phyloP scores from a whole-genome alignment of 2,888 invertebrate species.

The Agrilus mali region DNA sequence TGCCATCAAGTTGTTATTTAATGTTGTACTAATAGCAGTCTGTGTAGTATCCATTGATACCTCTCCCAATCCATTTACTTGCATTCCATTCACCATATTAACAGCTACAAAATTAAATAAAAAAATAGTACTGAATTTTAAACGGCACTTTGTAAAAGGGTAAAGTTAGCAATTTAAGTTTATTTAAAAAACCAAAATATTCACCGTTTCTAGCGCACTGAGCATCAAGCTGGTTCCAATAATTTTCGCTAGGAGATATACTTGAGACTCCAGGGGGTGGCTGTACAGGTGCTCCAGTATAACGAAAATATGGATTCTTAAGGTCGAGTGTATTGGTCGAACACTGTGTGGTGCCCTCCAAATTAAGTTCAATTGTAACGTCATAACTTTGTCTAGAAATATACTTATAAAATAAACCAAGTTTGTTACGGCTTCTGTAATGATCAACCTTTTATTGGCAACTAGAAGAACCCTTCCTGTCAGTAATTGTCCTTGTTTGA shows the following conservation, averaged over 20 bases:
- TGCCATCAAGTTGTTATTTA: slow-evolving; percentile 35
- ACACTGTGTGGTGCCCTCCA: slow-evolving; percentile 77
- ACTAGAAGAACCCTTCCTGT: slow-evolving; percentile 77
- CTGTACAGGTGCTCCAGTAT: slow-evolving; percentile 83
- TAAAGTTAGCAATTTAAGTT: too few species aligned
- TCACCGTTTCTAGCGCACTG: slow-evolving; percentile 45
- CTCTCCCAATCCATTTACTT: slow-evolving; percentile 61
- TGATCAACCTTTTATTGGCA: slow-evolving; percentile 72
- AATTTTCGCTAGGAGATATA: slow-evolving; percentile 86
- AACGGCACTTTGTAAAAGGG: background rate
- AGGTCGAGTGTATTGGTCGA: slow-evolving; percentile 89
- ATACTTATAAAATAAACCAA: slow-evolving; percentile 4
- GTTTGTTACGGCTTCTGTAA: background rate
- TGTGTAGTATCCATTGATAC: slow-evolving; percentile 57
- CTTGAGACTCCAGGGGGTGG: slow-evolving; percentile 87
- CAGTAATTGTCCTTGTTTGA: slow-evolving; percentile 84
- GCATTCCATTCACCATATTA: slow-evolving; percentile 64
- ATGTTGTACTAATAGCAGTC: slow-evolving; percentile 39
- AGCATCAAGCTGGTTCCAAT: slow-evolving; percentile 77
- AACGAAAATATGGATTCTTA: slow-evolving; percentile 97
- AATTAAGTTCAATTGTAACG: slow-evolving; percentile 86
- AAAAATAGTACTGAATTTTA: background rate
- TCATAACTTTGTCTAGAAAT: slow-evolving; percentile 84
- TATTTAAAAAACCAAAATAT: slow-evolving; percentile 8
- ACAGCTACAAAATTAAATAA: slow-evolving; percentile 36